Conservation (phyloP, 2,888 invertebrate species). For the Pristionchus maxplancki region DNA sequence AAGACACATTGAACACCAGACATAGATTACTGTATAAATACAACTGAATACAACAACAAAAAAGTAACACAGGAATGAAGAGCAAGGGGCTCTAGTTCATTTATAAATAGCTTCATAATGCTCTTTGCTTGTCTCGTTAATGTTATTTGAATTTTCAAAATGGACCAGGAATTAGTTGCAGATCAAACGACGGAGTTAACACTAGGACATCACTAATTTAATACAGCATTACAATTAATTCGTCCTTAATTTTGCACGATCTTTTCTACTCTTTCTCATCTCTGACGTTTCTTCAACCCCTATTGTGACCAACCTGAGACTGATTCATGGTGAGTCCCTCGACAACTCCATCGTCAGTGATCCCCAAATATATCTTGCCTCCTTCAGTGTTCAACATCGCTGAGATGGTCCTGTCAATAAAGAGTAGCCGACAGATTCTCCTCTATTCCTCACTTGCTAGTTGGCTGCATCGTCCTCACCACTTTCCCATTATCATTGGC, state of each 20-base stretch:
- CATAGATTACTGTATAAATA: not conserved
- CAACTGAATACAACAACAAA: not conserved
- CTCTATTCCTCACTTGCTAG: conserved; percentile 60
- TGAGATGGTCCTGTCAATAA: conserved; percentile 59
- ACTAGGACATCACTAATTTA: not conserved
- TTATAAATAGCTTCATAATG: conserved; percentile 3
- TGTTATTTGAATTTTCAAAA: not conserved
- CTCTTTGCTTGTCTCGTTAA: not conserved
- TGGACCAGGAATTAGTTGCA: not conserved
- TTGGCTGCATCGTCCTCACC: conserved; percentile 63
- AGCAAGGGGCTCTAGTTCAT: not conserved
- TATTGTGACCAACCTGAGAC: not conserved
- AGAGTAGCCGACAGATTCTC: too few species aligned
- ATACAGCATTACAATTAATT: not conserved
- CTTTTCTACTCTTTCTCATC: not conserved
- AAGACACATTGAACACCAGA: not conserved
- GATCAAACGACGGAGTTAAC: not conserved
- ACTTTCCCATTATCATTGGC: conserved; percentile 60
- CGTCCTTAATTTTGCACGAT: not conserved
- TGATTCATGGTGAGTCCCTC: conserved; percentile 59
- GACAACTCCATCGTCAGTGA: conserved; percentile 59
- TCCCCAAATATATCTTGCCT: conserved; percentile 61
- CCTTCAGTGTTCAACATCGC: conserved; percentile 65
- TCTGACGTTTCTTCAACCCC: not conserved
- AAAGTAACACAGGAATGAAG: not conserved